Evolutionary conservation across 2,113 vertebrate genomes (phyloP), one percentile per base, ranked within the genome.

Genomic region (Malurus elegans): DNA sequence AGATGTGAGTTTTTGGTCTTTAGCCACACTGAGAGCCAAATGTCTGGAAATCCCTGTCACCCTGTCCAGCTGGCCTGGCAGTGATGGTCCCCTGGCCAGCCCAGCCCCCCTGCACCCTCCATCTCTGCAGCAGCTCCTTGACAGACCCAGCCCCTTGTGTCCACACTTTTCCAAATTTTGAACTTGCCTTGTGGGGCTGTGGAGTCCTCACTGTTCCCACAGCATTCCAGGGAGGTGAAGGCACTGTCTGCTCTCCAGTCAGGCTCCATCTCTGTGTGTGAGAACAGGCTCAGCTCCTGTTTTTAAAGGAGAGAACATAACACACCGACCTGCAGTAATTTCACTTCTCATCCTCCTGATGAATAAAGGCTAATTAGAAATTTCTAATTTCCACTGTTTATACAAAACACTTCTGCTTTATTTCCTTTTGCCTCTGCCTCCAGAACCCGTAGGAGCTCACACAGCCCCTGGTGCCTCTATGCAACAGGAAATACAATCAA

Each of bases 401-500:
- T 53, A 86, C 7, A 17, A 86, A 90, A 40, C 29, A 50, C 57
- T 80, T 83, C 12, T 71, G 28, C 72, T 90, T 92, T 95, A 88
- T 90, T 94, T 96, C 90, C 86, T 93, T 78, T 78, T 74, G 79
- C 40, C 71, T 94, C 48, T 48, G 29, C n/a, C 71, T 71, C 64
- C 60, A 86, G 82, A 56, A 45, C n/a, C 88, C 11, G 3, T 3
- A 70, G 92, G 92, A 70, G 86, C 13, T 92, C 92, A 38, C 29
- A 2, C 1, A 78, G 86, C 76, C 86, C 36, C 82, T 47, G 76
- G 88, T 92, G 65, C 86, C 79, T 86, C 42, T 32, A 4, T 78
- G 69, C 86, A 84, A 56, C 86, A 86, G 90, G 93, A 96, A 96
- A 86, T 45, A 86, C 57, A 86, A 95, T 92, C 88, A 93, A 94